Conservation (phyloP, 2,797 vertebrate species). For the Acanthiza pusilla region DNA sequence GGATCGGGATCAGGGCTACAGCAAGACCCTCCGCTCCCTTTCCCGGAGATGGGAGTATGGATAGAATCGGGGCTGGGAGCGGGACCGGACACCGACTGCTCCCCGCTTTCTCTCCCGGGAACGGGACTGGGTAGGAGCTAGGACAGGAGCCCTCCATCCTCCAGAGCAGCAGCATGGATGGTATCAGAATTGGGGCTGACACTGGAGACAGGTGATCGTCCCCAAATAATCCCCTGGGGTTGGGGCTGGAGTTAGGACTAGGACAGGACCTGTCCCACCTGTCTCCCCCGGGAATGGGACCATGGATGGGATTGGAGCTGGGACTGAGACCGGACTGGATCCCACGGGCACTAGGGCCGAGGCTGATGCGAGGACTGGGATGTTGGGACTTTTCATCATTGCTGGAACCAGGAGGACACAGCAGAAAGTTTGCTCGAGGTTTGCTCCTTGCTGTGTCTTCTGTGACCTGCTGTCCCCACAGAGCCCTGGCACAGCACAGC, state of each 20-base stretch:
- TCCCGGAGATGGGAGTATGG: background rate
- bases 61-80: background rate
- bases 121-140: too few species aligned
- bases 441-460: background rate
- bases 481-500: fast-evolving
- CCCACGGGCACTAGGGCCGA: background rate
- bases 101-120: too few species aligned
- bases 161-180: background rate
- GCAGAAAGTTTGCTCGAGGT: background rate
- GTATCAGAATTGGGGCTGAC: background rate
- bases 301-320: background rate
- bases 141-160: background rate
- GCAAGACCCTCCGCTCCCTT: background rate
- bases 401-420: background rate
- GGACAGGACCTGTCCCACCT: background rate
- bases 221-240: background rate
- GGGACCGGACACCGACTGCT: background rate
- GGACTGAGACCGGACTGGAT: background rate
- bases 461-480: background rate
- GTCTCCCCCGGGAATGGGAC: background rate
- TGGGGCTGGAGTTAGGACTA: background rate
- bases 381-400: background rate
- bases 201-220: too few species aligned
- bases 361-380: background rate
- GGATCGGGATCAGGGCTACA: background rate